Evolutionary conservation across 2,888 invertebrate genomes (phyloP).

Genomic region (Auanema freiburgensis): DNA sequence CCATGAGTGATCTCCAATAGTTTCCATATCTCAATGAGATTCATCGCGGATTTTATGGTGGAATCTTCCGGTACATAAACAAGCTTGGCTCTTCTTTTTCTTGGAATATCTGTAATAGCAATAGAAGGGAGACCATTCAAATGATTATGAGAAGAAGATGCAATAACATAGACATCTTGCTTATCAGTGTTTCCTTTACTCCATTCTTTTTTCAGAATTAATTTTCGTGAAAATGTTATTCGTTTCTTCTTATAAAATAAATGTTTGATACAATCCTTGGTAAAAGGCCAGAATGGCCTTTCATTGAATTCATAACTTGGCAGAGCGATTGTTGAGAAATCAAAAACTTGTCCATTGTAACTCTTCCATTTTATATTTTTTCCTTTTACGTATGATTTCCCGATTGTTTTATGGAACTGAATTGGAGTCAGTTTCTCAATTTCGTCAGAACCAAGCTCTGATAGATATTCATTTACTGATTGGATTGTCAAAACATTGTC

Average conservation of each 20-base stretch:
- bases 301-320: neutral
- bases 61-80: neutral
- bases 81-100: too few relatives aligned
- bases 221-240: too few relatives aligned
- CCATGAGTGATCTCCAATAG: neutral
- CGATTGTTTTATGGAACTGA: neutral
- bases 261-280: neutral
- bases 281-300: conserved; percentile 8
- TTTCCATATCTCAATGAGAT: conserved; percentile 9
- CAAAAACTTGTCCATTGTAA: conserved; percentile 4
- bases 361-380: conserved; percentile 11
- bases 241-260: too few relatives aligned
- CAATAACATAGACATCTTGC: too few relatives aligned
- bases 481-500: too few relatives aligned
- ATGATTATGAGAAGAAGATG: too few relatives aligned
- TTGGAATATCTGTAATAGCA: too few relatives aligned
- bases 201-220: too few relatives aligned
- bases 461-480: too few relatives aligned
- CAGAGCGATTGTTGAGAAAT: conserved; percentile 1
- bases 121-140: too few relatives aligned
- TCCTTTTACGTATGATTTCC: conserved; percentile 8
- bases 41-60: neutral
- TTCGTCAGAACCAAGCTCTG: too few relatives aligned
- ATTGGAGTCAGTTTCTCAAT: neutral
- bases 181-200: too few relatives aligned